Evolutionary conservation across 2,797 vertebrate species (phyloP).

Genomic region (Aplochiton taeniatus): DNA sequence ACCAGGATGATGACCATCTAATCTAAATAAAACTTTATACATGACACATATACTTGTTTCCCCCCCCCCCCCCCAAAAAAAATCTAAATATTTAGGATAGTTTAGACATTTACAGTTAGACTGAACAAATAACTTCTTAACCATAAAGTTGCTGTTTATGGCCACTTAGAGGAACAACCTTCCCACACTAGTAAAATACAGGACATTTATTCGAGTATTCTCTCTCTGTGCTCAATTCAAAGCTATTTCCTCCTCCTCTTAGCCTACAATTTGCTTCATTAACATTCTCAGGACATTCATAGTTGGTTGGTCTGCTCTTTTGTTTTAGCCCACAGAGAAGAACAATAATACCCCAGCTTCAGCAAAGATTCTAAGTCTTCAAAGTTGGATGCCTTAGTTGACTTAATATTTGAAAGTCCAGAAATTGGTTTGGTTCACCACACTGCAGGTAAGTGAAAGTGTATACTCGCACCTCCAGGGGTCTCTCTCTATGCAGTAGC

Average conservation of each 20-base stretch:
- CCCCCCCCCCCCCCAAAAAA: no score
- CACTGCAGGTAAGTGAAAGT: neutral
- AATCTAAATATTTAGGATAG: no score
- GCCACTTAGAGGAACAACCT: slow-evolving; percentile 33
- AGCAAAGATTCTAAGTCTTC: slow-evolving; percentile 8
- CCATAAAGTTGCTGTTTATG: slow-evolving; percentile 44
- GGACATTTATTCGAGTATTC: neutral
- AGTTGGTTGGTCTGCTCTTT: slow-evolving; percentile 48
- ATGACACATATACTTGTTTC: no score
- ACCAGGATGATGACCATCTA: no score
- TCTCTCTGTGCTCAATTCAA: neutral
- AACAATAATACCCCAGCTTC: slow-evolving; percentile 5
- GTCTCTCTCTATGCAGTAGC: neutral
- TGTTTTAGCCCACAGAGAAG: slow-evolving; percentile 45
- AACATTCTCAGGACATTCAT: slow-evolving; percentile 64
- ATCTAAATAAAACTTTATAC: no score
- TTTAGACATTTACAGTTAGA: neutral
- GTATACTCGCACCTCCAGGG: neutral
- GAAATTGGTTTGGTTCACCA: slow-evolving; percentile 5
- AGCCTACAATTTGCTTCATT: slow-evolving; percentile 70
- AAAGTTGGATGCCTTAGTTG: slow-evolving; percentile 25
- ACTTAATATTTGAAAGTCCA: slow-evolving; percentile 21
- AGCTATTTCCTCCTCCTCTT: slow-evolving; percentile 10
- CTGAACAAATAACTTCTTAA: no score
- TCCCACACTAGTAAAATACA: slow-evolving; percentile 10